phyloP scores from a whole-genome alignment of 2,888 invertebrate genomes.

The Choristoneura rosaceana region DNA sequence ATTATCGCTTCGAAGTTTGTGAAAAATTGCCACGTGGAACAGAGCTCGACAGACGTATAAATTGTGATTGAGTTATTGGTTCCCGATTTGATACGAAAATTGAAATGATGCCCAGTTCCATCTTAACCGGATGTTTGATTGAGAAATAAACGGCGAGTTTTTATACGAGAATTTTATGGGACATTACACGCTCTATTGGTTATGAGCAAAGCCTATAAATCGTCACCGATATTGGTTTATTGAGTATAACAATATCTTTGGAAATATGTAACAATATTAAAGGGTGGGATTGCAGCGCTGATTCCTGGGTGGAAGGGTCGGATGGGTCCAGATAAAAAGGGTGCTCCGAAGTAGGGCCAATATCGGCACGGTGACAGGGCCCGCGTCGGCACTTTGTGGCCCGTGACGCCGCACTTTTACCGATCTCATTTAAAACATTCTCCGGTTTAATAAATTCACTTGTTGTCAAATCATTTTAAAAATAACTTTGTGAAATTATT shows the following conservation, averaged over 20 bases:
- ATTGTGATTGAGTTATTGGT: conserved; percentile 51
- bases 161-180: conserved; percentile 47
- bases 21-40: conserved; percentile 54
- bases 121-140: conserved; percentile 29
- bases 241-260: conserved; percentile 47
- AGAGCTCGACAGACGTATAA: conserved; percentile 49
- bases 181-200: conserved; percentile 52
- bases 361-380: conserved; percentile 65
- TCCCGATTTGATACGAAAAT: conserved; percentile 47
- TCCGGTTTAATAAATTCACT: conserved; percentile 36
- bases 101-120: conserved; percentile 42
- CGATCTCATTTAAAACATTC: conserved; percentile 42
- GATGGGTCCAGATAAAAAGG: conserved; percentile 73
- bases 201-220: conserved; percentile 54
- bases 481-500: conserved; percentile 15
- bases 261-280: conserved; percentile 69
- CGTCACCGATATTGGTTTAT: conserved; percentile 53
- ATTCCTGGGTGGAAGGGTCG: conserved; percentile 73
- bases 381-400: conserved; percentile 48
- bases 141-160: conserved; percentile 36
- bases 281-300: conserved; percentile 68
- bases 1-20: conserved; percentile 54
- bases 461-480: conserved; percentile 29
- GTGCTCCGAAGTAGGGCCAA: conserved; percentile 59
- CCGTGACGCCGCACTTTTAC: conserved; percentile 46